Base-by-base conservation (phyloP, 2,797 vertebrate species). In the Pangasius djambal region DNA sequence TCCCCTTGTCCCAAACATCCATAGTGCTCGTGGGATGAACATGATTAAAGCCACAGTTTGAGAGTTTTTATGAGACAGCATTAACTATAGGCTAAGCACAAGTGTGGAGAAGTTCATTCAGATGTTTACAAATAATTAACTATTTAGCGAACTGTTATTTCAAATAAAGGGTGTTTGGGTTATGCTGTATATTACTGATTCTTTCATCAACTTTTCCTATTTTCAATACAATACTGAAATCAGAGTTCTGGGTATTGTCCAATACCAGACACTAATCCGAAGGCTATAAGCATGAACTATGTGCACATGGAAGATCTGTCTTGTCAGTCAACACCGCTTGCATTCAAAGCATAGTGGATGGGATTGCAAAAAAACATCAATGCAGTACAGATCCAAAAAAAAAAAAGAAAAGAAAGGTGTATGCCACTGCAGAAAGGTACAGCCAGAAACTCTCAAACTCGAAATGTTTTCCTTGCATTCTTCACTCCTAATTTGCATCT, bases 1-100 rank as follows among this genome's bases (percentile, higher is more conserved):
- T 72, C 87, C 57, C 40, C 37, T 77, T 22, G 28, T 48, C 74
- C 72, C 34, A 78, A 79, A 59, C 63, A 69, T 79, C 61, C 50
- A 9, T 57, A 59, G 18, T 18, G 25, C 50, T 63, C 0, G 15
- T 74, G 65, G 52, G 37, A n/a, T 44, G 52, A 44, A 18, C 86
- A 8, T 9, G 69, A 79, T n/a, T 50, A 55, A 77, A 88, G 7
- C 22, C 18, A 84, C 12, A n/a, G 40, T 22, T 59, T 52, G 40
- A 34, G 69, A 20, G 15, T 20, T 79, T 22, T 57, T 40, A 4
- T 2, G 61, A 16, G 34, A 2, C n/a, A n/a, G 3, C 1, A 7
- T 20, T 82, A 25, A 82, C 3, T 25, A 25, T 59, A 25, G 4
- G 31, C 20, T 15, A 81, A 37, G 78, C 4, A 37, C 20, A 59